A percentile compares a stretch with the other conserved stretches of the same genome.
These are phyloP conservation scores for Drosophila simulans DNA, from an alignment of 1,140 invertebrate genomes.

Conservation along the genomic window DNA sequence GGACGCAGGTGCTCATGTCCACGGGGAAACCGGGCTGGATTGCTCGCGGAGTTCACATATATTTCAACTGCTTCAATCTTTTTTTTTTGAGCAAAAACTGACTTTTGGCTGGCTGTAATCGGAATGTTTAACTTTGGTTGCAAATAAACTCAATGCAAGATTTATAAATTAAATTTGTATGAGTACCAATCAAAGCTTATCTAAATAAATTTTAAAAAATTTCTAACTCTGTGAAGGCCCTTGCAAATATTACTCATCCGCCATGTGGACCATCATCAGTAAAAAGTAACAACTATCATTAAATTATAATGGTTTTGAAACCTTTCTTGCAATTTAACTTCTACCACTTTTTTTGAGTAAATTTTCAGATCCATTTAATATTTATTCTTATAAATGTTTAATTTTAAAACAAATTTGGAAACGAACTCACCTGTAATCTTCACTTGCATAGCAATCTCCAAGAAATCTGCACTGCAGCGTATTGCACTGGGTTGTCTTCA, in stretches of 20 bases:
- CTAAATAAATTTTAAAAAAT: neutral
- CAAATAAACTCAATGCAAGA: neutral
- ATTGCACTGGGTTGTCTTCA: conserved; percentile 89
- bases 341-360: too few relatives aligned
- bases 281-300: neutral
- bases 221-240: too few relatives aligned
- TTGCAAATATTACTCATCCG: conserved; percentile 4
- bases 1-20: conserved; percentile 61
- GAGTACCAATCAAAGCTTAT: neutral
- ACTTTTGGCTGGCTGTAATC: neutral
- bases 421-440: conserved; percentile 88
- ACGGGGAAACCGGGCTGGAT: conserved; percentile 23
- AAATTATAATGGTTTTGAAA: too few relatives aligned
- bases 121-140: neutral
- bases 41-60: conserved; percentile 7
- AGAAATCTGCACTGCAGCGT: conserved; percentile 92
- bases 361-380: neutral
- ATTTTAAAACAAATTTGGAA: too few relatives aligned
- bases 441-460: conserved; percentile 91
- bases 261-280: neutral
- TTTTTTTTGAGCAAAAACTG: neutral
- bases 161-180: neutral
- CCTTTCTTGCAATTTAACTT: too few relatives aligned
- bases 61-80: neutral
- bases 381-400: neutral